These are phyloP conservation scores for Cheirogaleus medius DNA, from an alignment of 2,113 vertebrate genomes.

Conservation along the genomic window DNA sequence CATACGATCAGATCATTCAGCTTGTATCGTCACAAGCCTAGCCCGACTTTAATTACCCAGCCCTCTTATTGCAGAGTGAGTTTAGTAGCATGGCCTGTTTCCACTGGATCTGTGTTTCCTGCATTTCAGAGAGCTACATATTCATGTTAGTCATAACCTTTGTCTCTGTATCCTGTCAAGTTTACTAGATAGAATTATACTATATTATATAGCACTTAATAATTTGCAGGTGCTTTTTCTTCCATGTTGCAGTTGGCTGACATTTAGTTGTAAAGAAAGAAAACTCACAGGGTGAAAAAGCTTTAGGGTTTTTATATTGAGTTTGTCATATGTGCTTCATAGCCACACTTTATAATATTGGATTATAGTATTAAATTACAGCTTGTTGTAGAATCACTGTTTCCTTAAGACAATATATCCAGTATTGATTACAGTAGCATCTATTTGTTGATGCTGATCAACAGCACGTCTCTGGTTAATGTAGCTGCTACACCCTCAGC, in stretches of 20 bases:
- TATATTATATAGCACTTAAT: background rate
- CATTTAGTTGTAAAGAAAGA: background rate
- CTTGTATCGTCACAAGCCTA: background rate
- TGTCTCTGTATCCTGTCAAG: background rate
- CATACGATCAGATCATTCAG: background rate
- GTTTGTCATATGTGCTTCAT: background rate
- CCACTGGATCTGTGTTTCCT: background rate
- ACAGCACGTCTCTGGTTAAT: background rate
- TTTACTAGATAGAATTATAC: background rate
- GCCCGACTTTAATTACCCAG: background rate
- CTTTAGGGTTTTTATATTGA: background rate
- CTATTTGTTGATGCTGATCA: background rate
- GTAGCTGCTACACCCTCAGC: background rate
- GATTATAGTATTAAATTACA: background rate
- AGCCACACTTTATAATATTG: background rate
- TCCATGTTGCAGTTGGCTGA: background rate
- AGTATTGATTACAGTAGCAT: background rate
- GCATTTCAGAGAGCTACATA: background rate
- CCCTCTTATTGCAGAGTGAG: background rate
- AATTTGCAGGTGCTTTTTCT: background rate
- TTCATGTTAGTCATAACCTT: background rate
- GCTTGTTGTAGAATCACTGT: background rate
- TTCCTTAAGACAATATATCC: background rate
- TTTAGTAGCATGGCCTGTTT: background rate
- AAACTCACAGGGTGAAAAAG: background rate